These are phyloP conservation scores for Calyptommatus sinebrachiatus DNA, from an alignment of 2,113 vertebrate genomes.

Conservation along the genomic window DNA sequence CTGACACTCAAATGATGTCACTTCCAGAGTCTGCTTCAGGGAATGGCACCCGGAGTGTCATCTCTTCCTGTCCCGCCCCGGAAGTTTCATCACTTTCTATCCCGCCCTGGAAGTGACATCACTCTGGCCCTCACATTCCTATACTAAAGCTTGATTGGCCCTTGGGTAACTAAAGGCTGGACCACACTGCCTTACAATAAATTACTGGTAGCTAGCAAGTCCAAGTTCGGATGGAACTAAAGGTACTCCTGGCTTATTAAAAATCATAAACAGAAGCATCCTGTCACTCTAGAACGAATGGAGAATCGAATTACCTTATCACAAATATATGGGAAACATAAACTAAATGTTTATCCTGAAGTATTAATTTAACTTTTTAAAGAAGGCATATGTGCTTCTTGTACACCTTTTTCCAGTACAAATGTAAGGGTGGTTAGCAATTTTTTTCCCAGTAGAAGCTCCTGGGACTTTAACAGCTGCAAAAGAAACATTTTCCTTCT, in stretches of 20 bases:
- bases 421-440: not conserved
- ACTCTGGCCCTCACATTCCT: too few relatives aligned
- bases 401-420: not conserved
- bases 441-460: not conserved
- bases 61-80: too few relatives aligned
- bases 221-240: not conserved
- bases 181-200: too few relatives aligned
- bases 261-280: not conserved
- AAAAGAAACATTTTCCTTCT: not conserved
- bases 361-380: not conserved
- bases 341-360: not conserved
- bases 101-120: too few relatives aligned
- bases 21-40: too few relatives aligned
- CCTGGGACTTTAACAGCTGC: not conserved
- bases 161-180: too few relatives aligned
- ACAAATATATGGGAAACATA: not conserved
- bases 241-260: not conserved
- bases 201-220: not conserved
- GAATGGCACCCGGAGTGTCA: too few relatives aligned
- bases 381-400: not conserved
- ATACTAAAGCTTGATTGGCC: too few relatives aligned
- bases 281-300: not conserved
- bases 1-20: too few relatives aligned
- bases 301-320: too few relatives aligned
- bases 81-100: too few relatives aligned